These are phyloP conservation scores for Sternarchorhynchus goeldii DNA, from an alignment of 2,797 vertebrate species.

Conservation along the genomic window DNA sequence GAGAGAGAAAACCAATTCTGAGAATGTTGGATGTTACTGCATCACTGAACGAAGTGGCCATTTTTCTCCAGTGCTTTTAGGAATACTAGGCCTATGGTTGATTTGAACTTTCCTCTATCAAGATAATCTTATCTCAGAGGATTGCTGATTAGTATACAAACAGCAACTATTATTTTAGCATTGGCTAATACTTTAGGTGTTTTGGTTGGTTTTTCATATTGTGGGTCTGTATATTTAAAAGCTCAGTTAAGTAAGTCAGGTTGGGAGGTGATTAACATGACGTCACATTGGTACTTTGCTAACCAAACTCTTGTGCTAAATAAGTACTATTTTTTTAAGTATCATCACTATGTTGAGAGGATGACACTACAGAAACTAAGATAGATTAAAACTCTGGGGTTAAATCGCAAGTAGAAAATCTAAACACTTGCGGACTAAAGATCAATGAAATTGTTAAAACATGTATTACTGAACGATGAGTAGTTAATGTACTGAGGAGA, in stretches of 20 bases:
- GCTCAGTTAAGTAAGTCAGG: not conserved
- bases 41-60: slow-evolving; percentile 1
- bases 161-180: not conserved
- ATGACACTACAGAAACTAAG: no score
- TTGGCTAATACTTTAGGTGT: not conserved
- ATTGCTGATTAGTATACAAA: slow-evolving; percentile 14
- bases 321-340: no score
- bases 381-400: no score
- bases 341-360: no score
- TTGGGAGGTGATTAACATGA: no score
- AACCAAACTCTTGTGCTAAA: no score
- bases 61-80: not conserved
- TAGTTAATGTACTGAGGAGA: no score
- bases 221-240: not conserved
- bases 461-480: no score
- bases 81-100: slow-evolving; percentile 5
- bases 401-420: no score
- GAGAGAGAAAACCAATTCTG: not conserved
- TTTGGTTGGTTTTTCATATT: not conserved
- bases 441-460: no score
- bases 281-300: no score
- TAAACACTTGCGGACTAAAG: no score
- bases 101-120: slow-evolving; percentile 10
- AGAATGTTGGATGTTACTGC: slow-evolving; percentile 23
- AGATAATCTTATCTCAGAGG: not conserved